These are phyloP conservation scores for Metopia argyrocephala DNA, from an alignment of 2,888 invertebrate species.

Conservation along the genomic window DNA sequence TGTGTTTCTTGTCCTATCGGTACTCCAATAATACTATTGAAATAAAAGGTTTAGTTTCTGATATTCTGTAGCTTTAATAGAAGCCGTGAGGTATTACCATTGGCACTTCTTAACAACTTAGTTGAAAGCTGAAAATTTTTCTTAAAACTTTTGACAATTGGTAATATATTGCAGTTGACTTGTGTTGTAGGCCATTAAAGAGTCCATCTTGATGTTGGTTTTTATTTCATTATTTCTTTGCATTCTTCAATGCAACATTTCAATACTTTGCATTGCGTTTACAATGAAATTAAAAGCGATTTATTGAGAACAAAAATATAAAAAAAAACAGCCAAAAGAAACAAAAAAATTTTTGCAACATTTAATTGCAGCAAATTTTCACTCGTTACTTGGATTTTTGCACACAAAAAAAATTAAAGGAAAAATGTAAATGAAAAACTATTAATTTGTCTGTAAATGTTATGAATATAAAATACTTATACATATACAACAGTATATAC, in stretches of 20 bases:
- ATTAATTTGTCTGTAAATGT: neutral
- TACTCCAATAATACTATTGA: no score
- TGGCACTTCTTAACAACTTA: no score
- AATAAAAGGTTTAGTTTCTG: no score
- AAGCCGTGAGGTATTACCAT: no score
- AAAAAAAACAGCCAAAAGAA: neutral
- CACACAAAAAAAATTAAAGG: neutral
- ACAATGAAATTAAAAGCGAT: conserved; percentile 2
- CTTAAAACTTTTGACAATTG: no score
- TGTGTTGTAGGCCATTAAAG: no score
- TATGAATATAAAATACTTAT: neutral
- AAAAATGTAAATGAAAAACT: neutral
- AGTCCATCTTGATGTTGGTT: neutral
- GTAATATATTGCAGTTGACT: no score
- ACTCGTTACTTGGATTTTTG: conserved; percentile 1
- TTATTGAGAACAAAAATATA: neutral
- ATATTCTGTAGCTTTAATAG: no score
- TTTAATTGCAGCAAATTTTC: conserved; percentile 50
- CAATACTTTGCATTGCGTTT: neutral
- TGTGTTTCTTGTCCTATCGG: no score
- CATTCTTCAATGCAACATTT: neutral
- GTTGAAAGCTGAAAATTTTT: no score
- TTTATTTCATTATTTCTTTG: neutral
- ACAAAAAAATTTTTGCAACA: conserved; percentile 29
- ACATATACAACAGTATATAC: neutral